A percentile compares a stretch with the other conserved stretches of the same genome.
Evolutionary conservation across 2,113 vertebrate genomes (phyloP).

Genomic region (Taxidea taxus): DNA sequence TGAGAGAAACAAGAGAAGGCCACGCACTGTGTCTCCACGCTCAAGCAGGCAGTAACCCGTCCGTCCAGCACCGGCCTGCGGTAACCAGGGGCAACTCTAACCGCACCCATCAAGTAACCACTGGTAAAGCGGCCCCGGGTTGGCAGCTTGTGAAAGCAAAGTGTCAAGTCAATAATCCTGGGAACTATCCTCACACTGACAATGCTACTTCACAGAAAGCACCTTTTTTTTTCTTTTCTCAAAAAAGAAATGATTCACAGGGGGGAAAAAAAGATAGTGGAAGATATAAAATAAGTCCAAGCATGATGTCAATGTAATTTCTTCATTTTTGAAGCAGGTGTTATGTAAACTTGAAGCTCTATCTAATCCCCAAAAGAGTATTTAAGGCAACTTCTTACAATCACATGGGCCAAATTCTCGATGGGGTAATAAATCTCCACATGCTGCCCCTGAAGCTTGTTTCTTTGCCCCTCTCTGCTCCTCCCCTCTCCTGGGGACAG

Average conservation of each 20-base stretch:
- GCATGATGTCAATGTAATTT: neutral
- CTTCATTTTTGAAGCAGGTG: neutral
- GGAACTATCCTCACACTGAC: neutral
- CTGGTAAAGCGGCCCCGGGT: neutral
- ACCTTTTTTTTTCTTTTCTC: neutral
- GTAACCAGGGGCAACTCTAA: neutral
- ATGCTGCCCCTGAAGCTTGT: neutral
- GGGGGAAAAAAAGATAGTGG: neutral
- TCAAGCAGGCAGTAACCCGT: neutral
- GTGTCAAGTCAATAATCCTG: neutral
- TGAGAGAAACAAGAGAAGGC: neutral
- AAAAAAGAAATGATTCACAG: neutral
- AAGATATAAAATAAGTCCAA: neutral
- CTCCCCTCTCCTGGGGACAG: neutral
- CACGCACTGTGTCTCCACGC: neutral
- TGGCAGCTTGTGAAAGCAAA: neutral
- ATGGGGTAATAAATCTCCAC: neutral
- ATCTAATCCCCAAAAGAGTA: neutral
- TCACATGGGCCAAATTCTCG: neutral
- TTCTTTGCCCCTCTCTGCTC: neutral
- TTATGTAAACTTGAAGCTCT: neutral
- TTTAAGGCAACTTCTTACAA: neutral
- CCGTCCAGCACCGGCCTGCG: neutral
- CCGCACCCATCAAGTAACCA: neutral
- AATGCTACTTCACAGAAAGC: neutral